These are phyloP conservation scores for Tipula vernalis DNA, from an alignment of 2,888 invertebrate genomes.

Conservation along the genomic window DNA sequence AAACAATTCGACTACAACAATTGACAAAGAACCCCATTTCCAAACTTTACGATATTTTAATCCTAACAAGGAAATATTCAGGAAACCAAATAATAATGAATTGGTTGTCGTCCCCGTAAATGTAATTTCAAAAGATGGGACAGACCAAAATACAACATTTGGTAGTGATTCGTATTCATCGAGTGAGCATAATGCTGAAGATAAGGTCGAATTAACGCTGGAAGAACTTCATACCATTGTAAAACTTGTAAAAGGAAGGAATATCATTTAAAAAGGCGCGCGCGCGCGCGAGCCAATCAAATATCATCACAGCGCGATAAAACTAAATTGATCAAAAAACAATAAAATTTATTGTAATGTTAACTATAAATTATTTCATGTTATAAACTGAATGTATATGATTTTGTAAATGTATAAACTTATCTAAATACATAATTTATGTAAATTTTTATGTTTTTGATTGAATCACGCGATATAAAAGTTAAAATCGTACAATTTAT, in stretches of 20 bases:
- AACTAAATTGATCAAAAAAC: neutral
- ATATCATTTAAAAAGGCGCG: neutral
- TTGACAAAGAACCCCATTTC: neutral
- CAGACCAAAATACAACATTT: neutral
- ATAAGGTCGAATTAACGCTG: neutral
- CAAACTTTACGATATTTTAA: neutral
- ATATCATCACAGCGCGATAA: neutral
- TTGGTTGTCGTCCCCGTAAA: neutral
- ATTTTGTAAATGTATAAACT: neutral
- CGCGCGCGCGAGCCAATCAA: too few species aligned
- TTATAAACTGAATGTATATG: neutral
- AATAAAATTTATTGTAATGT: neutral
- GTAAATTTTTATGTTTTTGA: neutral
- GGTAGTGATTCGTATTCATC: neutral
- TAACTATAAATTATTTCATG: neutral
- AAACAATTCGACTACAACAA: neutral
- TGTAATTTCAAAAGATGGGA: neutral
- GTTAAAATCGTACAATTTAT: neutral
- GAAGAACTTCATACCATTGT: constrained; percentile 1
- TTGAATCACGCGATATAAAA: neutral
- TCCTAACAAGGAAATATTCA: neutral
- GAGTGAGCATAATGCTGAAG: neutral
- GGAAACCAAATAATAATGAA: neutral
- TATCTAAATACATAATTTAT: neutral
- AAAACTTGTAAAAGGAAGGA: neutral